Base-by-base conservation (phyloP, 1,140 invertebrate genomes). In the Achatina immaculata region DNA sequence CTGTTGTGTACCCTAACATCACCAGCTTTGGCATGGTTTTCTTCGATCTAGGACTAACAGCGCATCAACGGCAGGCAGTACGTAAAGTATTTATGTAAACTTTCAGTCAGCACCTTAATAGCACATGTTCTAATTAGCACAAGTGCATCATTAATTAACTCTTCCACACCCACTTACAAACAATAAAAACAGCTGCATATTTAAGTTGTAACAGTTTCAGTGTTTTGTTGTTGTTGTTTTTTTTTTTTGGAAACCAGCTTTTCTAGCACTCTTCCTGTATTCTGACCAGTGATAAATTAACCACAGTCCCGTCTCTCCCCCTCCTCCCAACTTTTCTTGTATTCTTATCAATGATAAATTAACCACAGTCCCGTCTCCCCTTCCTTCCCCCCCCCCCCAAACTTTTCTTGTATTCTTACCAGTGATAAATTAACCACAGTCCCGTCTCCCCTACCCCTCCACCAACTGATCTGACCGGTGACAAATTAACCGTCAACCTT, bases 11-110 rank as follows among this genome's bases (percentile, higher is more conserved):
- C 28, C 78, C 78, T 11, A 11, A n/a, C 4, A 16, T 80, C 9
- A 31, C 66, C 0, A 72, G 72, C 40, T 71, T 51, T 31, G 51
- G 28, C 21, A 36, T 80, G 21, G 65, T 71, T 31, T 9, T 68
- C 11, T 80, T n/a, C 14, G 78, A 80, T 36, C 51, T 80, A 19
- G 78, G 78, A 36, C 36, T 80, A 7, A 69, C 65, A 45, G 9
- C 45, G 6, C 7, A 45, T 31, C 45, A 72, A 51, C 48, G 51
- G 69, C 28, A 31, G n/a, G 2, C 62, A 43, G 69, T 71, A 43
- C 55, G 43, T 71, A n/a, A n/a, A n/a, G n/a, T n/a, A n/a, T n/a
- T n/a, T n/a, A n/a, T n/a, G n/a, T n/a, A n/a, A n/a, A n/a, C n/a
- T 51, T 51, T 51, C 11, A 51, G 11, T 51, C 48, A 51, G 24